These are phyloP conservation scores for Drosophila simulans DNA, from an alignment of 1,140 invertebrate genomes.

Conservation along the genomic window DNA sequence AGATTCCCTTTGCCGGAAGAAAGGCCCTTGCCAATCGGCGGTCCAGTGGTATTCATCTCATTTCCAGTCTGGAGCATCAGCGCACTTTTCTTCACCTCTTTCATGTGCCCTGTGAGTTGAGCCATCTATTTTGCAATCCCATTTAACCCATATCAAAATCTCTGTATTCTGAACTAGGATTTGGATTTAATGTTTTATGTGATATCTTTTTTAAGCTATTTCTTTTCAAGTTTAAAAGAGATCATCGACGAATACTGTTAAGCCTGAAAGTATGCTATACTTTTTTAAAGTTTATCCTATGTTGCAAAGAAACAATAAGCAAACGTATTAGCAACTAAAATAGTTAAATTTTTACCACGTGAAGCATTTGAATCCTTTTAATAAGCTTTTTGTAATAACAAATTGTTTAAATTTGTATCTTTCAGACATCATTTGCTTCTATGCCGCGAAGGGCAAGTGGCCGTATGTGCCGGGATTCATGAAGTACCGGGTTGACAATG, in stretches of 20 bases:
- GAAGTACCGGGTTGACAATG: constrained; percentile 68
- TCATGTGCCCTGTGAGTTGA: constrained; percentile 75
- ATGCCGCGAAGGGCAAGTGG: constrained; percentile 83
- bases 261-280: neutral
- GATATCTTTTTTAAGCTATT: too few species aligned
- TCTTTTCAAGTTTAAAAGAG: too few species aligned
- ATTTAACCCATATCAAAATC: neutral
- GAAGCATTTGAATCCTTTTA: too few species aligned
- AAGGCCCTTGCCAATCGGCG: constrained; percentile 1
- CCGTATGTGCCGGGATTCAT: constrained; percentile 79
- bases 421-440: constrained; percentile 81
- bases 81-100: constrained; percentile 76
- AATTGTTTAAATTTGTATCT: neutral
- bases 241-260: neutral
- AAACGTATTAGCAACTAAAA: too few species aligned
- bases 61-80: constrained; percentile 68
- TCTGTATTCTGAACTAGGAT: too few species aligned
- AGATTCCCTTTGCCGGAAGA: constrained; percentile 57
- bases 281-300: neutral
- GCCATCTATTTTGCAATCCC: neutral
- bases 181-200: too few species aligned
- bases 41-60: constrained; percentile 67
- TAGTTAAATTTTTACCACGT: too few species aligned
- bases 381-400: neutral
- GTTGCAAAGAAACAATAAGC: too few species aligned